These are phyloP conservation scores for Aspidoscelis tigris DNA, from an alignment of 2,113 vertebrate species.

Conservation along the genomic window DNA sequence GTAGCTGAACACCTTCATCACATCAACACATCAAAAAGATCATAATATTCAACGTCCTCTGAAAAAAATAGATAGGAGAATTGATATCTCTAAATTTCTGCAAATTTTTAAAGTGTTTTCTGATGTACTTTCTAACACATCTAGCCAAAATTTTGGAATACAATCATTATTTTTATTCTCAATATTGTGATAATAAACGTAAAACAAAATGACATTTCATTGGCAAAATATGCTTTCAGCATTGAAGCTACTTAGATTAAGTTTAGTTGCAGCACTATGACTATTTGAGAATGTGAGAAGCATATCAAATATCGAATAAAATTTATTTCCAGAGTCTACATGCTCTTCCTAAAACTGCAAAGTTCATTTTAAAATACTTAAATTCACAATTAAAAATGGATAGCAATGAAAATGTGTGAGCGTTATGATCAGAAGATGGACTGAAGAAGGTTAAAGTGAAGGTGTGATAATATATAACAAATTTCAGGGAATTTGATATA, in stretches of 20 bases:
- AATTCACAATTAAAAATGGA: no score
- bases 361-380: no score
- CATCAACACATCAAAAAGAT: slow-evolving; percentile 23
- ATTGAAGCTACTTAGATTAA: background rate
- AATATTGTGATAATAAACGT: background rate
- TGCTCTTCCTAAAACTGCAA: no score
- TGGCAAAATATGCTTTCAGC: background rate
- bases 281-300: background rate
- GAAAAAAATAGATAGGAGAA: slow-evolving; percentile 20
- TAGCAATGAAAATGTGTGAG: no score
- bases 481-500: no score
- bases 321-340: no score
- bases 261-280: background rate
- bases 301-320: background rate
- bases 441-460: no score
- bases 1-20: slow-evolving; percentile 2
- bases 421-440: no score
- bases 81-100: background rate
- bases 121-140: background rate
- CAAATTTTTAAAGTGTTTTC: background rate
- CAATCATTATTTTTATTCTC: background rate
- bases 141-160: background rate
- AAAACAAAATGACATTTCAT: background rate
- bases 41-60: background rate
- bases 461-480: no score